Evolutionary conservation across 35 echinoderm and acorn worm genomes (phyloP).

Genomic region (Lytechinus variegatus): DNA sequence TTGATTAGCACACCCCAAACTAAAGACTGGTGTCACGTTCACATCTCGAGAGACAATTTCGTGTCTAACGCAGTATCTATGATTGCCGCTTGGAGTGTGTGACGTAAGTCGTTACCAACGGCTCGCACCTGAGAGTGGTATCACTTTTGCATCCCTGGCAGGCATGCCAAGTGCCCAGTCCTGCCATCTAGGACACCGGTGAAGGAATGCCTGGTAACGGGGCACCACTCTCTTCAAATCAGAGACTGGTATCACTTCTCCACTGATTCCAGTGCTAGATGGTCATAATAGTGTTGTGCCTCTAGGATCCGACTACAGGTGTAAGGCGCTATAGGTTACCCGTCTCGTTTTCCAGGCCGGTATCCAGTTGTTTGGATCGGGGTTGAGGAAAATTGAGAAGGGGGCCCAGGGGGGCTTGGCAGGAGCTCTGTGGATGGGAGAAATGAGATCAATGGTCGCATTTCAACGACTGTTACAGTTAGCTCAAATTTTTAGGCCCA

Average conservation of each 20-base stretch:
- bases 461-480: conserved; percentile 18
- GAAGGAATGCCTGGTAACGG: background rate
- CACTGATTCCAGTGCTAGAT: background rate
- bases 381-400: conserved; percentile 26
- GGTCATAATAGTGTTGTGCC: background rate
- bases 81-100: background rate
- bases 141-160: background rate
- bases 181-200: background rate
- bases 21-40: conserved; percentile 17
- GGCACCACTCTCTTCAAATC: conserved; percentile 8
- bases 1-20: conserved; percentile 17
- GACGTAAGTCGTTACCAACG: background rate
- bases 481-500: background rate
- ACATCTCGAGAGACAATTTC: conserved; percentile 10
- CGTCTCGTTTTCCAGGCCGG: background rate
- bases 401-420: conserved; percentile 17
- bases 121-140: background rate
- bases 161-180: background rate
- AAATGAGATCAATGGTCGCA: conserved; percentile 22
- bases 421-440: conserved; percentile 25
- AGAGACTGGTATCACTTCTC: conserved; percentile 8
- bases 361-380: conserved; percentile 33
- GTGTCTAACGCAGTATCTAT: background rate
- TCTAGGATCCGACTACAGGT: background rate
- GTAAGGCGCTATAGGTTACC: conserved; percentile 12